Conservation (phyloP, 2,113 vertebrate genomes). For the Anoura caudifer region DNA sequence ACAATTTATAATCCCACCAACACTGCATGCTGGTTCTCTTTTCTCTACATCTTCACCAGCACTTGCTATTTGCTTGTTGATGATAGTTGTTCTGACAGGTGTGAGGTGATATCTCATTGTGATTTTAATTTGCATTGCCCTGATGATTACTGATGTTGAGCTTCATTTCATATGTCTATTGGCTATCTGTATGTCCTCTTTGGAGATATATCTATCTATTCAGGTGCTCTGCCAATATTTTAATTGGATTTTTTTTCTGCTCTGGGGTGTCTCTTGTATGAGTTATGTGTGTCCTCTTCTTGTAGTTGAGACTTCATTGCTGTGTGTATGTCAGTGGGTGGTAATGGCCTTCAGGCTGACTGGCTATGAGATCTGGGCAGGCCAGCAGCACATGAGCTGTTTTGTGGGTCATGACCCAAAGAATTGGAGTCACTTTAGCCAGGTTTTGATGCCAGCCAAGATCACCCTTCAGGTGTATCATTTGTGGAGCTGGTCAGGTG, state of each 20-base stretch:
- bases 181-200: neutral
- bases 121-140: neutral
- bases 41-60: neutral
- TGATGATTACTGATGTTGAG: too few relatives aligned
- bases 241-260: neutral
- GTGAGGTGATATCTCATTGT: neutral
- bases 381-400: neutral
- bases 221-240: neutral
- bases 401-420: neutral
- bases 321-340: neutral
- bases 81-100: neutral
- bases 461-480: neutral
- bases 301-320: neutral
- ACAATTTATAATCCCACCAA: neutral
- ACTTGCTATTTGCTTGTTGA: neutral
- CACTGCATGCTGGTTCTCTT: neutral
- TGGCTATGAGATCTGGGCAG: neutral
- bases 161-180: neutral
- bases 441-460: neutral
- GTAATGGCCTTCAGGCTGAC: neutral
- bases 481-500: neutral
- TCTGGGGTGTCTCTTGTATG: neutral
- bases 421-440: neutral
- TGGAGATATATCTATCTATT: neutral
- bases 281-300: neutral